Conservation (phyloP, 2,888 invertebrate genomes). For the Oligia fasciuncula region DNA sequence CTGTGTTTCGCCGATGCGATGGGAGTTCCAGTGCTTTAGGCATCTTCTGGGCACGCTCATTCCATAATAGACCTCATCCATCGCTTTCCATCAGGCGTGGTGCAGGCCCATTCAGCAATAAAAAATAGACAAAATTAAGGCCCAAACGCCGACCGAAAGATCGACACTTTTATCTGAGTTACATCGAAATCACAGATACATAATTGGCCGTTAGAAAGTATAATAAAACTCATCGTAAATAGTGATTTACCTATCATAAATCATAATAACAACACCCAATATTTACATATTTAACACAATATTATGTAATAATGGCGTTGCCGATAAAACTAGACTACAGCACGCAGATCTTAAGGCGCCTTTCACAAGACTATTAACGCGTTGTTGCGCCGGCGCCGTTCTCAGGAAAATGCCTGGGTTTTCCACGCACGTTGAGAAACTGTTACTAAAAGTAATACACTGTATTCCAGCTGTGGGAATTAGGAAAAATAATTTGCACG, state of each 20-base stretch:
- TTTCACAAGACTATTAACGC: conserved; percentile 47
- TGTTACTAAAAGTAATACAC: conserved; percentile 25
- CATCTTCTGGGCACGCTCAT: too few species aligned
- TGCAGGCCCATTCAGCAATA: too few species aligned
- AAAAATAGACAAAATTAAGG: neutral
- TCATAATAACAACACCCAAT: neutral
- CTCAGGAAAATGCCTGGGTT: conserved; percentile 57
- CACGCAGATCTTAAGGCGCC: conserved; percentile 46
- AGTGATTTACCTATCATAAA: neutral
- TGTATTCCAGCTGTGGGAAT: conserved; percentile 54
- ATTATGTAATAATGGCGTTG: conserved; percentile 51
- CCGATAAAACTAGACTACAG: conserved; percentile 41
- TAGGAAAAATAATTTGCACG: conserved; percentile 16
- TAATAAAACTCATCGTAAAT: neutral
- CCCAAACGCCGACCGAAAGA: neutral
- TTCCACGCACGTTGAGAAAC: conserved; percentile 59
- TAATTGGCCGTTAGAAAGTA: conserved; percentile 14
- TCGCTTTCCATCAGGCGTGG: too few species aligned
- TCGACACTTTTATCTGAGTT: neutral
- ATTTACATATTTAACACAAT: conserved; percentile 12
- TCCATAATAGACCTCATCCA: too few species aligned
- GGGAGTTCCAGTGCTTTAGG: too few species aligned
- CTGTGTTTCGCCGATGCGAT: too few species aligned
- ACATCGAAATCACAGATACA: neutral
- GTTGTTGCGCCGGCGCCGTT: conserved; percentile 45